A percentile compares a stretch with the other conserved stretches of the same genome.
Evolutionary conservation across 2,797 vertebrate species (phyloP).

Genomic region (Mustela erminea): DNA sequence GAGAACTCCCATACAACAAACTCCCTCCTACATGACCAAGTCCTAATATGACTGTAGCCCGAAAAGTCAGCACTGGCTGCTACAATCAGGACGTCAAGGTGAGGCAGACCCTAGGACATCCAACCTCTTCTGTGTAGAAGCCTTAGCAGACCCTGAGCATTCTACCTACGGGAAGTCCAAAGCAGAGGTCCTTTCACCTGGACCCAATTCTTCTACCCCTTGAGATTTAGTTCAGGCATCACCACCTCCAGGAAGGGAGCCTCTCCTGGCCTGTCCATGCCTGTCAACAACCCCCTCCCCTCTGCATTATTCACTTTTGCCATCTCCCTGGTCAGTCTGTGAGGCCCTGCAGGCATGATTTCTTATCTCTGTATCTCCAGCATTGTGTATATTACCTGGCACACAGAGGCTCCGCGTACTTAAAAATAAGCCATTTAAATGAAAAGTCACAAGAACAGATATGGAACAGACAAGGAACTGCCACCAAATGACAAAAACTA

Average conservation of each 20-base stretch:
- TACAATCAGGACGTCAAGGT: rapidly evolving
- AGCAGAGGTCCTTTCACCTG: neutral
- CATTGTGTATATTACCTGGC: rapidly evolving
- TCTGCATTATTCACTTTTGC: neutral
- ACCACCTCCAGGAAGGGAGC: neutral
- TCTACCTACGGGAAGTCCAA: neutral
- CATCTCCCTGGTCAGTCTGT: neutral
- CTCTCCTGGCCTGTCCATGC: neutral
- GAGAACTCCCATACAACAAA: too few species aligned
- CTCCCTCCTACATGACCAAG: neutral
- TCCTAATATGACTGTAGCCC: rapidly evolving
- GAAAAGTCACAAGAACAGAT: neutral
- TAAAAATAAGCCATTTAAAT: neutral
- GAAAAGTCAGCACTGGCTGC: rapidly evolving
- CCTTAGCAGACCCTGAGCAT: neutral
- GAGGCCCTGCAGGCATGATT: neutral
- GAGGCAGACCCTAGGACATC: rapidly evolving
- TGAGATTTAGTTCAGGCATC: neutral
- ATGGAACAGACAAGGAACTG: neutral
- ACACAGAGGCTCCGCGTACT: neutral
- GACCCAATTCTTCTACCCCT: neutral
- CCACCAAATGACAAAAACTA: neutral
- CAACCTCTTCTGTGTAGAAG: neutral
- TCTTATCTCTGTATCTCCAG: too few species aligned
- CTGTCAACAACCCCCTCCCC: rapidly evolving